Evolutionary conservation across 1,140 invertebrate species (phyloP).

Genomic region (Bombus sibiricus): DNA sequence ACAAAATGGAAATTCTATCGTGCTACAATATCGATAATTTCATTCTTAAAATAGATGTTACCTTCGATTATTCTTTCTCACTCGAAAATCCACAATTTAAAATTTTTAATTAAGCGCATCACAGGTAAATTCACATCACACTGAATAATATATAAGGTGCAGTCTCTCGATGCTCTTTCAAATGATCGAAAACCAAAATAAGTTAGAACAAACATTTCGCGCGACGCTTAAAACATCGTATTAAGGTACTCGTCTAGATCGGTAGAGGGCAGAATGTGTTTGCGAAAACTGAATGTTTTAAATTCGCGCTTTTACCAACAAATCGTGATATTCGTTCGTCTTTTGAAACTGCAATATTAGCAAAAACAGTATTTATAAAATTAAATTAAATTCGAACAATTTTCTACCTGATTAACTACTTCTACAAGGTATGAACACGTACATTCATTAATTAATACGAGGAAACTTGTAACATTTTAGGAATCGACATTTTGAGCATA

Average conservation of each 20-base stretch:
- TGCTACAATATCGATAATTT: not conserved
- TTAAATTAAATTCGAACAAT: not conserved
- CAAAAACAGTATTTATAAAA: slow-evolving; percentile 19
- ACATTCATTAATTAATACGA: slow-evolving; percentile 3
- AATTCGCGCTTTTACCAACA: slow-evolving; percentile 45
- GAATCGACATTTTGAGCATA: slow-evolving; percentile 14
- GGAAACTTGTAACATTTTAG: slow-evolving; percentile 18
- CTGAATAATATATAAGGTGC: not conserved
- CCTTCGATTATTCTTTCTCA: slow-evolving; percentile 34
- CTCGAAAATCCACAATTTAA: slow-evolving; percentile 15
- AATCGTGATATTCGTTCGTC: slow-evolving; percentile 24
- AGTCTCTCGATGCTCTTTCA: slow-evolving; percentile 3
- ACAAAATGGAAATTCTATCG: not conserved
- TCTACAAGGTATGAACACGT: slow-evolving; percentile 1
- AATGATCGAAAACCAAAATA: slow-evolving; percentile 2
- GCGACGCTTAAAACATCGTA: slow-evolving; percentile 16
- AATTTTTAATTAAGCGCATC: slow-evolving; percentile 15
- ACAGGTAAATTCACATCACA: slow-evolving; percentile 38
- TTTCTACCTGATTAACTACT: slow-evolving; percentile 13
- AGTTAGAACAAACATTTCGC: slow-evolving; percentile 27
- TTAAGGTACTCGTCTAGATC: not conserved
- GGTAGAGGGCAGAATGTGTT: slow-evolving; percentile 25
- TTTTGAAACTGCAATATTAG: slow-evolving; percentile 34
- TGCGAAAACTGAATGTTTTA: slow-evolving; percentile 7
- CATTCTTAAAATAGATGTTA: slow-evolving; percentile 31